These are phyloP conservation scores for Diplazon laetatorius DNA, from an alignment of 2,888 invertebrate species.

Conservation along the genomic window DNA sequence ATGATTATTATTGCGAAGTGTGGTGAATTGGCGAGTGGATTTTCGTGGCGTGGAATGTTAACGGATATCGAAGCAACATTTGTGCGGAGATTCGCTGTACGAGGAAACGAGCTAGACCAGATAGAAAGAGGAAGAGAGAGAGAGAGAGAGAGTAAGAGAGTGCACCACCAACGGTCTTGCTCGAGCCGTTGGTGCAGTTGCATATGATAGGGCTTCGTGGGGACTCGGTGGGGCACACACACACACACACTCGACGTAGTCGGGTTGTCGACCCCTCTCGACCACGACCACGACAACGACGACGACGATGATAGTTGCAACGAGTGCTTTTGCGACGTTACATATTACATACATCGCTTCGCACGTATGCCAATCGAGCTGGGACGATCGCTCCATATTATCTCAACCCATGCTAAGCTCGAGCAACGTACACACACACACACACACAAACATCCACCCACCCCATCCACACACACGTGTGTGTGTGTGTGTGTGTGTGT, in stretches of 20 bases:
- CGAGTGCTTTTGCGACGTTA: slow-evolving; percentile 39
- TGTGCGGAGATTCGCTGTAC: slow-evolving; percentile 27
- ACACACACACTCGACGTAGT: too few species aligned
- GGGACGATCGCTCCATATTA: slow-evolving; percentile 7
- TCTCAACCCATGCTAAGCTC: slow-evolving; percentile 1
- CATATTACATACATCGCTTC: slow-evolving; percentile 10
- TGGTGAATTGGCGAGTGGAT: too few species aligned
- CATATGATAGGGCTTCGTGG: slow-evolving; percentile 40
- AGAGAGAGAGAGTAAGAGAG: too few species aligned
- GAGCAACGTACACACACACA: neutral
- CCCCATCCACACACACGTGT: too few species aligned
- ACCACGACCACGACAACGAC: too few species aligned
- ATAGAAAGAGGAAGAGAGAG: too few species aligned
- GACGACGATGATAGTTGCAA: slow-evolving; percentile 14
- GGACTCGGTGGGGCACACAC: slow-evolving; percentile 19
- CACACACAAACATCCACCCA: neutral
- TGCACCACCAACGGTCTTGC: too few species aligned
- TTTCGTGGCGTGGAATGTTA: too few species aligned
- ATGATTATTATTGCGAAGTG: too few species aligned
- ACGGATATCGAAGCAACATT: neutral
- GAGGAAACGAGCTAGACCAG: too few species aligned
- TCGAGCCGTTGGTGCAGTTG: neutral
- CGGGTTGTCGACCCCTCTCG: slow-evolving; percentile 48
- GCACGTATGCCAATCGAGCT: slow-evolving; percentile 14
- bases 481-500: too few species aligned